These are phyloP conservation scores for Cisticola juncidis DNA, from an alignment of 2,113 vertebrate species.

Conservation along the genomic window DNA sequence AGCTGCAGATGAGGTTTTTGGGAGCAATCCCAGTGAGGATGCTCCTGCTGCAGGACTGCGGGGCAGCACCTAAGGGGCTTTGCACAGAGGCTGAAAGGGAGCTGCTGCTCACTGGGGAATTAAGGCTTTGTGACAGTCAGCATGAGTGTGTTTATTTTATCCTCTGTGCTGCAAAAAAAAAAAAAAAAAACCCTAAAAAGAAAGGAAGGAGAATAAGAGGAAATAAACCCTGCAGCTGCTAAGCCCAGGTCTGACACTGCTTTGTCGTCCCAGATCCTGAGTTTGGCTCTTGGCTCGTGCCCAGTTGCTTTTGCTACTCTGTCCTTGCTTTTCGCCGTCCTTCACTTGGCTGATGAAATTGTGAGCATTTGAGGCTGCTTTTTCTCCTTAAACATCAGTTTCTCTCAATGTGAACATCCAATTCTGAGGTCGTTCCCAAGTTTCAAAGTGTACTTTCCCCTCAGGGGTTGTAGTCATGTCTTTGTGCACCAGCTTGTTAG, in stretches of 20 bases:
- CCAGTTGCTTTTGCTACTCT: not conserved
- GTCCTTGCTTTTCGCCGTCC: not conserved
- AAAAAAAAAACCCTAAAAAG: not conserved
- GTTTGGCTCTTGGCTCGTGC: not conserved
- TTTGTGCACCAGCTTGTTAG: not conserved
- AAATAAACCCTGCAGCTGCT: not conserved
- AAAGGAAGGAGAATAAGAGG: too few species aligned
- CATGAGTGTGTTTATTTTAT: not conserved
- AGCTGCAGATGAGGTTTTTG: not conserved
- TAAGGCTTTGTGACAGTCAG: not conserved
- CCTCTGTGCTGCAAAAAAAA: not conserved
- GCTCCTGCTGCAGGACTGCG: accelerated
- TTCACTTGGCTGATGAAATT: not conserved
- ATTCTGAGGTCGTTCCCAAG: not conserved
- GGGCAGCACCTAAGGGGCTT: not conserved
- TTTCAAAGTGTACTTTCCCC: not conserved
- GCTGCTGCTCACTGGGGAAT: not conserved
- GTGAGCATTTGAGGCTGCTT: not conserved
- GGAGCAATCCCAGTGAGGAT: not conserved
- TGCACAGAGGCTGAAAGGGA: not conserved
- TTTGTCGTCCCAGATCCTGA: not conserved
- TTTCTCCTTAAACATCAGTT: not conserved
- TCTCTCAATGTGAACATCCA: not conserved
- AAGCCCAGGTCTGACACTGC: not conserved
- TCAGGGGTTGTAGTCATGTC: accelerated